Base-by-base conservation (phyloP, 2,113 vertebrate genomes). In the Jacana jacana region DNA sequence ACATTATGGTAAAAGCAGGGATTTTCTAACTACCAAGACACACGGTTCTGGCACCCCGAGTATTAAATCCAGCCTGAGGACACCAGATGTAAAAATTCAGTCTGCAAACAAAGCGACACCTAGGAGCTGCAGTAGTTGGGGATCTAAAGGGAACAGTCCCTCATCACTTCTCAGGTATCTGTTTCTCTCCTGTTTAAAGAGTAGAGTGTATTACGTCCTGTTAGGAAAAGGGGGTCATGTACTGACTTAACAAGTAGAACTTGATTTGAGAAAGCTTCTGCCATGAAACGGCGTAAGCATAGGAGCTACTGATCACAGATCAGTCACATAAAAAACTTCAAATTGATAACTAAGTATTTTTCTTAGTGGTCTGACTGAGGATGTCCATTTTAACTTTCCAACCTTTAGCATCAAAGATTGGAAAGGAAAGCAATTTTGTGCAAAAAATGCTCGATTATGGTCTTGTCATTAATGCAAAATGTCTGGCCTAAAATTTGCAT, bases 1-100 rank as follows among this genome's bases (percentile, higher is more conserved):
- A 93, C 97, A 98, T 94, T 93, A 94, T 84, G 99, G 99, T 68
- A 95, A 97, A 95, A 98, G 98, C 70, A 98, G 99, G 96, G 98
- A 98, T 79, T 98, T 98, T 71, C 90, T 98, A 15, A 71, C 97
- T 25, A 70, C 94, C 44, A 35, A 95, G 17, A 81, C 95, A 33
- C 98, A 87, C 58, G 95, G 12, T 85, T 95, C 94, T 79, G 60
- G 93, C 58, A 97, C 98, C 42, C 98, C 98, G 20, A 65, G 81
- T n/a, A 97, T 73, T 49, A 97, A 96, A 71, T 49, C 70, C 19
- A 84, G 69, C 58, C 97, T 96, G 60, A 97, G 95, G 93, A 98
- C 97, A 88, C 92, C 96, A 55, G 76, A 95, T 80, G 55, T 75
- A 35, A 97, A 73, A 76, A 97, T 90, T 27, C 97, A 93, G 65